Evolutionary conservation across 2,113 vertebrate genomes (phyloP).

Genomic region (Onychostruthus taczanowskii): DNA sequence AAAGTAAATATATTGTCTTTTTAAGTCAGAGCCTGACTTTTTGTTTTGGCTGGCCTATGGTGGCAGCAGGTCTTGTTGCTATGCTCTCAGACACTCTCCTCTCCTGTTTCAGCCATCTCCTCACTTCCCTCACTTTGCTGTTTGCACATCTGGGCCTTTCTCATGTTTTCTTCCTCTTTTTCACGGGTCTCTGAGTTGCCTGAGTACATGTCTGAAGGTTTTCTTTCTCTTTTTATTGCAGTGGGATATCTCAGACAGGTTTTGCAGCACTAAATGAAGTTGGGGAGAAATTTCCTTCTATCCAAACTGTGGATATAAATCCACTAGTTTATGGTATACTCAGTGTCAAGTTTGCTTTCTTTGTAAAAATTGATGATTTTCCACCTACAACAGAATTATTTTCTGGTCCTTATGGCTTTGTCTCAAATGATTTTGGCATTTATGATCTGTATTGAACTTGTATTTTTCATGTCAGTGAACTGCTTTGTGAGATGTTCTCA

Average conservation of each 20-base stretch:
- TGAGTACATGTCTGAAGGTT: background rate
- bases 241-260: background rate
- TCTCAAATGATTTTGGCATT: background rate
- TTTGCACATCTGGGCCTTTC: slow-evolving; percentile 12
- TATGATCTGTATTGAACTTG: background rate
- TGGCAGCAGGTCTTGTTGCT: background rate
- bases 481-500: background rate
- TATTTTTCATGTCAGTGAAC: background rate
- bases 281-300: background rate
- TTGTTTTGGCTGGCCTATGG: background rate
- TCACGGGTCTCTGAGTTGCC: background rate
- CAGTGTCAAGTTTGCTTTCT: background rate
- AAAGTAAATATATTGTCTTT: background rate
- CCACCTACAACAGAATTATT: background rate
- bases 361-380: background rate
- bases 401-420: background rate
- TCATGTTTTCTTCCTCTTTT: background rate
- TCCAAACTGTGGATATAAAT: background rate
- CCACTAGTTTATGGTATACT: background rate
- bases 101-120: background rate
- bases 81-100: background rate
- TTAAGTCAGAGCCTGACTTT: background rate
- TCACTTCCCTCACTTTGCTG: background rate
- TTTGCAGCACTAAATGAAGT: background rate
- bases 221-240: background rate